phyloP scores from a whole-genome alignment of 2,888 invertebrate genomes.

The Pyrgus malvae region DNA sequence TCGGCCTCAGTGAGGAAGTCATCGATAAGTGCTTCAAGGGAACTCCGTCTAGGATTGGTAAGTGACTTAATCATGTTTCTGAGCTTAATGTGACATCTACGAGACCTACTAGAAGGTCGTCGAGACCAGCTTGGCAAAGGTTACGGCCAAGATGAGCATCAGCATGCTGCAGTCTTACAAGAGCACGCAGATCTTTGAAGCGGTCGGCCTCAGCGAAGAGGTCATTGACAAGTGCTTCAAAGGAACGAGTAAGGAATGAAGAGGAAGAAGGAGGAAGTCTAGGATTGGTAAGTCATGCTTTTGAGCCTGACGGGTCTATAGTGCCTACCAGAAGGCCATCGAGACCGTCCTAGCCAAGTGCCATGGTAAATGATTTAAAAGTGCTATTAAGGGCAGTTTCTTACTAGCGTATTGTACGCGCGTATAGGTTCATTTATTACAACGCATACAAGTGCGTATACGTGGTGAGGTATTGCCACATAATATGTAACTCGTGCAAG shows the following conservation, averaged over 20 bases:
- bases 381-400: too few species aligned
- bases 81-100: too few species aligned
- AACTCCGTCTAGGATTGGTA: conserved; percentile 85
- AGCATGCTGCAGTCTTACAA: conserved; percentile 99
- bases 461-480: too few species aligned
- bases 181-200: conserved; percentile 99
- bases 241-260: too few species aligned
- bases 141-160: conserved; percentile 99
- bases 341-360: conserved; percentile 88
- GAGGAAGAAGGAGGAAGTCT: too few species aligned
- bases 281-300: conserved; percentile 83
- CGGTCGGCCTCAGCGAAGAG: conserved; percentile 96
- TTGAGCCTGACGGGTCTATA: too few species aligned
- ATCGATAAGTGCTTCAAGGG: conserved; percentile 96
- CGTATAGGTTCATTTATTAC: too few species aligned
- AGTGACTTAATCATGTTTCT: too few species aligned
- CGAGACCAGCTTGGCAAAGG: conserved; percentile 87
- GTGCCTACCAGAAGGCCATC: conserved; percentile 94
- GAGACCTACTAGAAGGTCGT: conserved; percentile 94
- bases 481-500: too few species aligned
- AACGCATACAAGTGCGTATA: too few species aligned
- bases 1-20: conserved; percentile 95
- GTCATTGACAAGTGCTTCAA: conserved; percentile 97
- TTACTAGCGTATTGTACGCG: too few species aligned
- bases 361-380: conserved; percentile 99